A percentile compares a stretch with the other conserved stretches of the same genome.
phyloP scores from a whole-genome alignment of 2,797 vertebrate species.

The Emydoidea blandingii region DNA sequence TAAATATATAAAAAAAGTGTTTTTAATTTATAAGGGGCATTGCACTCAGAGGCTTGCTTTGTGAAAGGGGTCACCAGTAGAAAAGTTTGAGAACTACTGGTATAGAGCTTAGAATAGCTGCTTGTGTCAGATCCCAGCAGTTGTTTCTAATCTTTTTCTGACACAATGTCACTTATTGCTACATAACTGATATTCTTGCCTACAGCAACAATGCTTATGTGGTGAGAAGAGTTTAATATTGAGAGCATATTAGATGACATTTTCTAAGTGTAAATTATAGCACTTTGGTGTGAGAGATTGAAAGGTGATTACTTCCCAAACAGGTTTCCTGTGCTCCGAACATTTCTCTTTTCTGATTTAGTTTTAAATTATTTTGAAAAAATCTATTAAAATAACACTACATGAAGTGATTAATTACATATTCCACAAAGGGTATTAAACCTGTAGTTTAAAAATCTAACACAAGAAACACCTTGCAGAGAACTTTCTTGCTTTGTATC shows the following conservation, averaged over 20 bases:
- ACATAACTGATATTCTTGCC: constrained; percentile 36
- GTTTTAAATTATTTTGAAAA: constrained; percentile 12
- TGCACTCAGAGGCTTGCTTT: too few relatives aligned
- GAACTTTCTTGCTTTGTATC: background rate
- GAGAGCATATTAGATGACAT: constrained; percentile 30
- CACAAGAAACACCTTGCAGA: background rate
- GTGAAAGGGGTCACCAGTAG: too few relatives aligned
- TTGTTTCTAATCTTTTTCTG: constrained; percentile 43
- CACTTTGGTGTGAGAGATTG: background rate
- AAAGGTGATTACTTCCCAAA: constrained; percentile 13
- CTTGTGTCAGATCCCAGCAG: constrained; percentile 48
- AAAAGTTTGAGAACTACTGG: too few relatives aligned
- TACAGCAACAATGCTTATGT: constrained; percentile 46
- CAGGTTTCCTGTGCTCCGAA: constrained; percentile 34
- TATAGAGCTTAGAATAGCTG: background rate
- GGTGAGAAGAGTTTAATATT: constrained; percentile 9
- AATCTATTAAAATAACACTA: constrained; percentile 29
- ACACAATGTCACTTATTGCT: constrained; percentile 18
- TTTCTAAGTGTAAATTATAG: constrained; percentile 24
- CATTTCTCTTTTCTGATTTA: background rate
- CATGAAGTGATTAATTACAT: background rate
- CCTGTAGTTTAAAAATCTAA: background rate
- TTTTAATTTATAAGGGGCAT: too few relatives aligned
- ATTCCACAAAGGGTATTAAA: constrained; percentile 5
- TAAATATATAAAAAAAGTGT: too few relatives aligned